These are phyloP conservation scores for Cacatua alba DNA, from an alignment of 2,113 vertebrate genomes.

Conservation along the genomic window DNA sequence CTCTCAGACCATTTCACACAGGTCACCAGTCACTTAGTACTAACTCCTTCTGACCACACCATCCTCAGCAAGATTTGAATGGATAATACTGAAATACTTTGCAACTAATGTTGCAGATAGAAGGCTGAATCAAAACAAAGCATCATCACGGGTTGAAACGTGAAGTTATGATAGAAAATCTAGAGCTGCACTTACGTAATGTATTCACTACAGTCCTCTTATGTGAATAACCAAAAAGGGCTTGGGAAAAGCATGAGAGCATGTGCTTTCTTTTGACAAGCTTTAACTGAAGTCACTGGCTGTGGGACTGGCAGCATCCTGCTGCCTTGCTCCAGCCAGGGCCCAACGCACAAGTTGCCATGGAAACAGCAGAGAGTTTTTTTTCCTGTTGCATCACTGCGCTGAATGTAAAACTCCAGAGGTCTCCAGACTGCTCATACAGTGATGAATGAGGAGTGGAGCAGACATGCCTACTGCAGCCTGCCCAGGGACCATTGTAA, in stretches of 20 bases:
- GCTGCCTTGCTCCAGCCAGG: constrained; percentile 4
- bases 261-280: background rate
- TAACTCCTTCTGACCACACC: background rate
- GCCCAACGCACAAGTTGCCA: constrained; percentile 24
- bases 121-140: background rate
- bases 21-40: background rate
- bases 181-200: background rate
- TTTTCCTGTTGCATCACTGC: constrained; percentile 11
- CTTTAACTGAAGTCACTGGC: background rate
- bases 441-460: background rate
- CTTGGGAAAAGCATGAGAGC: background rate
- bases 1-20: background rate
- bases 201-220: background rate
- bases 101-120: background rate
- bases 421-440: background rate
- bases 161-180: background rate
- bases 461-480: background rate
- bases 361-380: constrained; percentile 16
- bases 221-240: background rate
- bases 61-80: background rate
- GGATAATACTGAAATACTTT: background rate
- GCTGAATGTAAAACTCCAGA: background rate
- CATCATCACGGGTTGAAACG: background rate
- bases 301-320: background rate
- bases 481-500: rapidly evolving